Percentiles rank a stretch among this genome's conserved stretches.
These are phyloP conservation scores for Prorops nasuta DNA, from an alignment of 1,140 invertebrate genomes.

Conservation along the genomic window DNA sequence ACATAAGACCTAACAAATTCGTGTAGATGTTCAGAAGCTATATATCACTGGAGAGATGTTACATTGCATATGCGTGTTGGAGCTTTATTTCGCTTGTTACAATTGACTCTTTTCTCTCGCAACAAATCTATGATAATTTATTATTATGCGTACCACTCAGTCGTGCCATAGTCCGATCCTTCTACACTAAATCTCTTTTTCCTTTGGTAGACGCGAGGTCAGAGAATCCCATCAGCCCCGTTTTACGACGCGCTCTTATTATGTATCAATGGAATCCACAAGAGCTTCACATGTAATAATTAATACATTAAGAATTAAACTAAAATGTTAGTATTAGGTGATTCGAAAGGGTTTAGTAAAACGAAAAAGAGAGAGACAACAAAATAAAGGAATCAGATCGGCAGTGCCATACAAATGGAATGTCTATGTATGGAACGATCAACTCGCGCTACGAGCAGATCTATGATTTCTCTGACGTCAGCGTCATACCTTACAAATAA, in stretches of 20 bases:
- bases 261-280: no score
- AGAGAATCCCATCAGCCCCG: conserved; percentile 32
- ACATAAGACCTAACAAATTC: no score
- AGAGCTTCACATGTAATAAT: conserved; percentile 10
- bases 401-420: conserved; percentile 40
- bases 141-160: conserved; percentile 25
- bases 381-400: background rate
- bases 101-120: conserved; percentile 28
- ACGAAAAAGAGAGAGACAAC: background rate
- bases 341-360: background rate
- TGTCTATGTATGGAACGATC: conserved; percentile 46
- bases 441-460: conserved; percentile 15
- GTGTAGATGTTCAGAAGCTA: background rate
- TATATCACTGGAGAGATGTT: conserved; percentile 9
- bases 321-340: conserved; percentile 17
- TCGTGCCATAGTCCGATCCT: background rate
- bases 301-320: conserved; percentile 25
- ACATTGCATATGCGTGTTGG: conserved; percentile 22
- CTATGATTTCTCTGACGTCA: conserved; percentile 33
- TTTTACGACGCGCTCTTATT: background rate
- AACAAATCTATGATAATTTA: conserved; percentile 36
- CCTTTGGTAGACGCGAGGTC: conserved; percentile 30
- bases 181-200: conserved; percentile 24
- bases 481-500: conserved; percentile 24
- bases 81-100: conserved; percentile 17